Conservation (phyloP, 1,140 invertebrate genomes). For the Saxidomus purpurata region DNA sequence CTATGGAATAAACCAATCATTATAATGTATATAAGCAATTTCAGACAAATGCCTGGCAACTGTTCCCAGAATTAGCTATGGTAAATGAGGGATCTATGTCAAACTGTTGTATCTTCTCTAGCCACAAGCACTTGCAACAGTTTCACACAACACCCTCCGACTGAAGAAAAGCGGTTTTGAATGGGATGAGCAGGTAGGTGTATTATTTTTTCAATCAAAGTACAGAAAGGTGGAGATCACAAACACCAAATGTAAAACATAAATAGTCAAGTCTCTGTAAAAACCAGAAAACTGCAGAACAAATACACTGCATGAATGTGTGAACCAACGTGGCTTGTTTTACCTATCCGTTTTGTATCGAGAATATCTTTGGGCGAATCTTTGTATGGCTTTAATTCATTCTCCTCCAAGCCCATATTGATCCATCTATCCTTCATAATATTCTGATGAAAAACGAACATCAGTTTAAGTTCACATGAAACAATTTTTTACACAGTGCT, state of each 20-base stretch:
- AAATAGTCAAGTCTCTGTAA: background rate
- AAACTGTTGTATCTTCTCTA: background rate
- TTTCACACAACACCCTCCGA: background rate
- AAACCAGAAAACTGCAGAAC: constrained; percentile 20
- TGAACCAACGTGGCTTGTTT: constrained; percentile 53
- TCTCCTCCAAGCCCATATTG: constrained; percentile 86
- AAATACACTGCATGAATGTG: constrained; percentile 36
- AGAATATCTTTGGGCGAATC: constrained; percentile 98
- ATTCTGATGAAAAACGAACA: constrained; percentile 83
- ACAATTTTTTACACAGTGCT: constrained; percentile 45
- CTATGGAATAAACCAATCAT: too few species aligned
- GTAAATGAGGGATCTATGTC: background rate
- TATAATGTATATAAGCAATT: too few species aligned
- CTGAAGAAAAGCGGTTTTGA: background rate
- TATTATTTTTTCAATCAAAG: constrained; percentile 29
- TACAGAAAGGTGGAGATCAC: constrained; percentile 13
- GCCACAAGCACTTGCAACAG: background rate
- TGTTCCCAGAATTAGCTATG: too few species aligned
- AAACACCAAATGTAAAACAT: constrained; percentile 43
- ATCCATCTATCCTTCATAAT: constrained; percentile 87
- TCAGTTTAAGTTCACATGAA: constrained; percentile 69
- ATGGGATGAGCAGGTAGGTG: background rate
- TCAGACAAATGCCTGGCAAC: too few species aligned
- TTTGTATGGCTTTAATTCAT: constrained; percentile 98
- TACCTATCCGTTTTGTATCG: constrained; percentile 96